Conservation (phyloP, 2,888 invertebrate genomes). For the Scaptomyza parva region DNA sequence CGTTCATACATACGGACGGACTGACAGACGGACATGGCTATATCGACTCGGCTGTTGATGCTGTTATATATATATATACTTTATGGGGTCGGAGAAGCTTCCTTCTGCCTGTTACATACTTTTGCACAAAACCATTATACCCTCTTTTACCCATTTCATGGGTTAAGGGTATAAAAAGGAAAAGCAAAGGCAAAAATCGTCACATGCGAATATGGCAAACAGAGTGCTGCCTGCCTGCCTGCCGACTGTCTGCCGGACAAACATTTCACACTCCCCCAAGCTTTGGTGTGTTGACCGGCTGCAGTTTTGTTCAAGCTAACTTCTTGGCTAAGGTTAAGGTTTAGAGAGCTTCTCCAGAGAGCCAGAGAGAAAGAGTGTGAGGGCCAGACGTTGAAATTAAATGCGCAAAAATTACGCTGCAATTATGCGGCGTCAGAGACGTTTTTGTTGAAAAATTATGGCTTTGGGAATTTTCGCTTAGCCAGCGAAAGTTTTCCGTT, state of each 20-base stretch:
- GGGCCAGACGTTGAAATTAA: slow-evolving; percentile 70
- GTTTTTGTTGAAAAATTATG: slow-evolving; percentile 69
- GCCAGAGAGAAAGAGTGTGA: not conserved
- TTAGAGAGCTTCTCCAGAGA: slow-evolving; percentile 20
- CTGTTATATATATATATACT: too few species aligned
- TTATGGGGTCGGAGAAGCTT: too few species aligned
- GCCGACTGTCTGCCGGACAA: slow-evolving; percentile 22
- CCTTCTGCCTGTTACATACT: too few species aligned
- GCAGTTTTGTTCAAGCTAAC: slow-evolving; percentile 25
- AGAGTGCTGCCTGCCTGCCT: slow-evolving; percentile 18
- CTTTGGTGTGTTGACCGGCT: slow-evolving; percentile 18
- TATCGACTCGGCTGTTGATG: too few species aligned
- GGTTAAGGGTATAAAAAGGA: too few species aligned
- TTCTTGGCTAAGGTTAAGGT: slow-evolving; percentile 66
- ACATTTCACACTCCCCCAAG: slow-evolving; percentile 24
- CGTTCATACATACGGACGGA: too few species aligned
- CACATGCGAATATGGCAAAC: slow-evolving; percentile 50
- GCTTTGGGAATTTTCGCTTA: slow-evolving; percentile 67
- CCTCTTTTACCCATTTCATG: too few species aligned
- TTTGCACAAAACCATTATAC: too few species aligned
- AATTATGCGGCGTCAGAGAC: slow-evolving; percentile 76
- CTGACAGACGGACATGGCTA: too few species aligned
- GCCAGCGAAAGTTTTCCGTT: slow-evolving; percentile 63
- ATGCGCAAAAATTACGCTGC: slow-evolving; percentile 75
- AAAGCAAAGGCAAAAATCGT: slow-evolving; percentile 38